Percentiles rank a stretch among this genome's conserved stretches.
Conservation (phyloP, 1,140 invertebrate species). For the Drosophila aff. region DNA sequence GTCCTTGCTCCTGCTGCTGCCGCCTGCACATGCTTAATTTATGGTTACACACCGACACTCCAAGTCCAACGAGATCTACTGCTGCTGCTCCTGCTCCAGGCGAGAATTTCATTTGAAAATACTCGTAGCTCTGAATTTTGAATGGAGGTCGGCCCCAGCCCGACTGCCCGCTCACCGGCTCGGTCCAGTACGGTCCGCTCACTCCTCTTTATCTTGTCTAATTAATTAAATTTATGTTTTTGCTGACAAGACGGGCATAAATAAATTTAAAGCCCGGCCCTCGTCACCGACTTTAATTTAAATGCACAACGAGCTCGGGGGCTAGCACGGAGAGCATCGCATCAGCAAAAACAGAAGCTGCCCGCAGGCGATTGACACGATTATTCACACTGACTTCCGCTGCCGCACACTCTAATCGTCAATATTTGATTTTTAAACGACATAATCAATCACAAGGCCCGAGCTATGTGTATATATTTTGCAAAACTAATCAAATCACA, state of each 20-base stretch:
- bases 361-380: slow-evolving; percentile 47
- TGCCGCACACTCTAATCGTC: slow-evolving; percentile 61
- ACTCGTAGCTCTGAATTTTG: slow-evolving; percentile 63
- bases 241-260: slow-evolving; percentile 69
- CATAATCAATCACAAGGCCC: slow-evolving; percentile 64
- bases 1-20: slow-evolving; percentile 33
- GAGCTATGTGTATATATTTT: slow-evolving; percentile 38
- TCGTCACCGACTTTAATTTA: slow-evolving; percentile 57
- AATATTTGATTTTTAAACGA: slow-evolving; percentile 78
- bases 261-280: slow-evolving; percentile 72
- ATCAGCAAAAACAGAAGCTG: slow-evolving; percentile 31
- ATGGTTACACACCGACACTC: slow-evolving; percentile 58
- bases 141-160: slow-evolving; percentile 26
- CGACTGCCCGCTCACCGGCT: background rate
- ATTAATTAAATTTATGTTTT: slow-evolving; percentile 78
- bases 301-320: slow-evolving; percentile 49
- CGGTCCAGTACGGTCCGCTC: slow-evolving; percentile 6
- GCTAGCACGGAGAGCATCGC: background rate
- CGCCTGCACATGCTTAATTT: slow-evolving; percentile 67
- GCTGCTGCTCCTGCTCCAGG: slow-evolving; percentile 10
- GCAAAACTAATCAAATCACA: slow-evolving; percentile 76
- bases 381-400: slow-evolving; percentile 44
- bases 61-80: slow-evolving; percentile 8
- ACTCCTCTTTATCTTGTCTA: slow-evolving; percentile 73
- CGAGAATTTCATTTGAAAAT: slow-evolving; percentile 67